Evolutionary conservation across 1,140 invertebrate species (phyloP).

Genomic region (Dinothrombium tinctorium): DNA sequence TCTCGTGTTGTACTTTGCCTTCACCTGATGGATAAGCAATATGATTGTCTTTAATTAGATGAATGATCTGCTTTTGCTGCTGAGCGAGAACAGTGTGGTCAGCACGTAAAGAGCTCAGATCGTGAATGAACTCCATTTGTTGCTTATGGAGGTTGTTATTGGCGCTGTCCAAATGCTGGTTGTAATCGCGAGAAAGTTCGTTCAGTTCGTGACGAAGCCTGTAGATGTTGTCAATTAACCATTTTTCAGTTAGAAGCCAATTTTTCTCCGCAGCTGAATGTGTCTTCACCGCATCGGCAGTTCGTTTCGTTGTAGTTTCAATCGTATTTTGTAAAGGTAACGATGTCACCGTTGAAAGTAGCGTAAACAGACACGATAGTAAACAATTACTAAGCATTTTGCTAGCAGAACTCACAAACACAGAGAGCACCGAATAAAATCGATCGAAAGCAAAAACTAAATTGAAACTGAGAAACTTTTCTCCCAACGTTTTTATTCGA

Average conservation of each 20-base stretch:
- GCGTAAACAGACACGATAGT: neutral
- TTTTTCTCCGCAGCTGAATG: conserved; percentile 2
- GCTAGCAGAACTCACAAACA: neutral
- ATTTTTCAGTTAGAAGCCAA: conserved; percentile 11
- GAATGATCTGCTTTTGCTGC: conserved; percentile 10
- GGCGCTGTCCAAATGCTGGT: neutral
- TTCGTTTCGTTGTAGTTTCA: neutral
- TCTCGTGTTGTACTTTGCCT: neutral
- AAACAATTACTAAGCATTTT: neutral
- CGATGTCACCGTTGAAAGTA: neutral
- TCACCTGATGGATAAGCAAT: neutral
- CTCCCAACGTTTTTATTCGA: no score
- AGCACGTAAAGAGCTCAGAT: conserved; percentile 4
- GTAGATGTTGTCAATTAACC: conserved; percentile 13
- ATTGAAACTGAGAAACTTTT: no score
- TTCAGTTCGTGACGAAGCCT: conserved; percentile 7
- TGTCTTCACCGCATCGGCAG: no score
- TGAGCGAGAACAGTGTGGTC: conserved; percentile 8
- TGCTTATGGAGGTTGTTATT: neutral
- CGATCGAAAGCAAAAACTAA: neutral
- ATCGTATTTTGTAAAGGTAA: neutral
- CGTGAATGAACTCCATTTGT: conserved; percentile 1
- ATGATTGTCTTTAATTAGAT: conserved; percentile 8
- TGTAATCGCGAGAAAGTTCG: conserved; percentile 8
- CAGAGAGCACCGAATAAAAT: neutral